Evolutionary conservation across 2,797 vertebrate genomes (phyloP).

Genomic region (Centropyge bicolor): DNA sequence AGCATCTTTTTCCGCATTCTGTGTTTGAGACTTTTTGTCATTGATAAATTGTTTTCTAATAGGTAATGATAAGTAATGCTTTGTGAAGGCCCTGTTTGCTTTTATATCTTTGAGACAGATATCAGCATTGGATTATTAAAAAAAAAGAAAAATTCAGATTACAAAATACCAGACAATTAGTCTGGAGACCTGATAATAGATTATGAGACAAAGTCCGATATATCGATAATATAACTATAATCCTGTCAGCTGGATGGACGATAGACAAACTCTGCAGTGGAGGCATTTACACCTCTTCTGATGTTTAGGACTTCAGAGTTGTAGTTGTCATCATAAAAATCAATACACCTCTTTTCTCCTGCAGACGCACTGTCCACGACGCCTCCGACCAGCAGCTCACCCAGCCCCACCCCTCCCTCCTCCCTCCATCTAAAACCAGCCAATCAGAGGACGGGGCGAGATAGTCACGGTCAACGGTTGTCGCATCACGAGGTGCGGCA

Average conservation of each 20-base stretch:
- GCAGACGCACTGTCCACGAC: conserved; percentile 52
- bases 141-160: background rate
- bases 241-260: no score
- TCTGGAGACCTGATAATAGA: background rate
- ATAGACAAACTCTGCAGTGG: no score
- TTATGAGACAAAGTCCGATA: background rate
- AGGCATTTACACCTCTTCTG: background rate
- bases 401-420: conserved; percentile 64
- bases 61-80: background rate
- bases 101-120: background rate
- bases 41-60: background rate
- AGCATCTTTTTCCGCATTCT: background rate
- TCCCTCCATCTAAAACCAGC: conserved; percentile 53
- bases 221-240: background rate
- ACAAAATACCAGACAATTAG: background rate
- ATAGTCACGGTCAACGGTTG: background rate
- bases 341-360: background rate
- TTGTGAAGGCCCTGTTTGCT: background rate
- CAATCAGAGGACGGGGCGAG: conserved; percentile 52
- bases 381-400: conserved; percentile 52
- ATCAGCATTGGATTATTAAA: background rate
- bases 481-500: conserved; percentile 84
- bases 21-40: background rate
- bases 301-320: background rate
- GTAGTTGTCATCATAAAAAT: background rate